Evolutionary conservation across 2,888 invertebrate genomes (phyloP), one percentile per base, ranked within the genome.

Genomic region (Amorpha juglandis): DNA sequence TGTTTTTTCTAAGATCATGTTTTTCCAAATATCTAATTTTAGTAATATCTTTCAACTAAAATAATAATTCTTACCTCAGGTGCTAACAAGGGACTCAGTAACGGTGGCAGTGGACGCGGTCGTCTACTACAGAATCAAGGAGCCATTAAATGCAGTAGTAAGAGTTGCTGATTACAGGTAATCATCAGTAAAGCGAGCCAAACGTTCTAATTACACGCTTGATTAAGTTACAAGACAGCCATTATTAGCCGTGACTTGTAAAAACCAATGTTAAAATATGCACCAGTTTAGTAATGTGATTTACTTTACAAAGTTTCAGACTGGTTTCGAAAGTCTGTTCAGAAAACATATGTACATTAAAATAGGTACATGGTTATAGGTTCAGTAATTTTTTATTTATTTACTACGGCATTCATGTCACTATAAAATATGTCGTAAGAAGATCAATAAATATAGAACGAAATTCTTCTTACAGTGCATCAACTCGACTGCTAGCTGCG

Each of bases 101-200:
- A 99, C 98, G 0, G 98, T 99, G 0, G 97, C 97, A 0, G 98
- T 98, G 2, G 98, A 98, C 81, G 98, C 98, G 0, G 97, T 97
- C 0, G 97, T 97, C 50, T 97, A 97, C 86, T 97, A 97, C 83
- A 95, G 96, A 71, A 96, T 97, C 69, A 96, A 96, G 78, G 96
- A 97, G 82, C 97, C 97, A 0, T 83, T 97, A 14, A 96, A 95
- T 80, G 97, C 97, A 0, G 95, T 97, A 9, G 95, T 96, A 62
- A 95, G 94, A 83, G 96, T 97, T 6, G 95, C 95, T 58, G 96
- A 97, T 86, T 97, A 96, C 83, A 95, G 95, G 95, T 95, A 84
- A 73, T 14, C 45, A 58, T 58, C 58, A 2, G 50, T 52, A 9
- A 35, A 51, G 14, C 27, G 35, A 62, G 27, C 35, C 27, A 63